Percentiles rank a stretch among this genome's conserved stretches.
Conservation (phyloP, 2,888 invertebrate genomes). For the Drosophila crucigera region DNA sequence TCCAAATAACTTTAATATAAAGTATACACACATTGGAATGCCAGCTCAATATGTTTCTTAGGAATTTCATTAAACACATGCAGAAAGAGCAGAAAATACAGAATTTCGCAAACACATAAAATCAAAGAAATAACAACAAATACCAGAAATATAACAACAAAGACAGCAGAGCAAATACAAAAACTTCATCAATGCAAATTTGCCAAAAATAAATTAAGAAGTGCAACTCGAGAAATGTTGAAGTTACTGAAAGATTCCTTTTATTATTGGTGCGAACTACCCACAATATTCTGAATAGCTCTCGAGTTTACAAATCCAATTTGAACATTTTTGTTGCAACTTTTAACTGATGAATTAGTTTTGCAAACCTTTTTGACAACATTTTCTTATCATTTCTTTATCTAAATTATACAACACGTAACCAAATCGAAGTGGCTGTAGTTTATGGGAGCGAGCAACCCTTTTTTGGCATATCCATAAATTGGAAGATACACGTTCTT, state of each 20-base stretch:
- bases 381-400: conserved; percentile 31
- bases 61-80: conserved; percentile 63
- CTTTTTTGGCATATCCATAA: conserved; percentile 5
- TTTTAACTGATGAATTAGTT: conserved; percentile 36
- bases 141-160: conserved; percentile 6
- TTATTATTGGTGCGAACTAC: conserved; percentile 14
- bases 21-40: conserved; percentile 21
- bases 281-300: conserved; percentile 14
- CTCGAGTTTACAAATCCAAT: conserved; percentile 37
- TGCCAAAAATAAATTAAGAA: conserved; percentile 41
- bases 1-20: conserved; percentile 6
- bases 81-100: conserved; percentile 46
- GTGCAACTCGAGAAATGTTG: conserved; percentile 34
- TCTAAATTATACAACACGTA: not conserved
- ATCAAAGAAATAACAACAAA: conserved; percentile 17
- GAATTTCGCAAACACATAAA: conserved; percentile 30
- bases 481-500: conserved; percentile 28
- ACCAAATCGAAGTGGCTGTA: not conserved
- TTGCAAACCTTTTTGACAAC: conserved; percentile 22
- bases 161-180: not conserved
- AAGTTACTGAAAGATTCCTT: conserved; percentile 42
- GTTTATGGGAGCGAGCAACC: not conserved
- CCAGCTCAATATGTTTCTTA: conserved; percentile 32
- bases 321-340: conserved; percentile 34
- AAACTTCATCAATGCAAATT: conserved; percentile 47